A percentile compares a stretch with the other conserved stretches of the same genome.
Conservation (phyloP, 2,113 vertebrate genomes). For the Tympanuchus pallidicinctus region DNA sequence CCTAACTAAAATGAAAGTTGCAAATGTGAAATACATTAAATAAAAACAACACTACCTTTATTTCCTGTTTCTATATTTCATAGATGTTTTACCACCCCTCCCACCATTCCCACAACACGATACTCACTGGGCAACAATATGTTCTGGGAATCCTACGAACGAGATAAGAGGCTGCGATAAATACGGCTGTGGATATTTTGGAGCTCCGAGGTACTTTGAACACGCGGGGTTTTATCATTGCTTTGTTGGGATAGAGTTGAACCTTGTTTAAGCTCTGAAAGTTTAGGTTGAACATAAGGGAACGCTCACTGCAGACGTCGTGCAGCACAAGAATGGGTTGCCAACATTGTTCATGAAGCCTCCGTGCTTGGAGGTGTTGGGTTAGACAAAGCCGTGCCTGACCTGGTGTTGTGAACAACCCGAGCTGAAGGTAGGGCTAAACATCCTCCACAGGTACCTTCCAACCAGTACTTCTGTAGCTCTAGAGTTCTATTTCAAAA, state of each 20-base stretch:
- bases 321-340: not conserved
- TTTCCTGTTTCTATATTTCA: not conserved
- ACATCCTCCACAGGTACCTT: not conserved
- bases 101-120: not conserved
- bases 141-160: constrained; percentile 68
- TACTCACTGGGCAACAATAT: constrained; percentile 53
- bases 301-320: not conserved
- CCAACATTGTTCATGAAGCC: accelerated
- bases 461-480: not conserved
- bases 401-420: not conserved
- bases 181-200: constrained; percentile 68
- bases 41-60: not conserved
- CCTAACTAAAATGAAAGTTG: not conserved
- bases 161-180: constrained; percentile 71
- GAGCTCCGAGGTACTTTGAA: constrained; percentile 60
- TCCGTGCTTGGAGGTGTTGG: not conserved
- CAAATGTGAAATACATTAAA: not conserved
- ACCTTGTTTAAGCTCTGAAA: not conserved
- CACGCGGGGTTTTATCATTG: accelerated
- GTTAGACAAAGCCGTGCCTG: accelerated
- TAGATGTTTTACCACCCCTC: constrained; percentile 13
- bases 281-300: not conserved
- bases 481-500: not conserved
- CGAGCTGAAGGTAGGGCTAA: not conserved
- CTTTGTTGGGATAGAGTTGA: not conserved